Evolutionary conservation across 2,888 invertebrate genomes (phyloP), one percentile per base, ranked within the genome.

Genomic region (Drosophila parthenogenetica): DNA sequence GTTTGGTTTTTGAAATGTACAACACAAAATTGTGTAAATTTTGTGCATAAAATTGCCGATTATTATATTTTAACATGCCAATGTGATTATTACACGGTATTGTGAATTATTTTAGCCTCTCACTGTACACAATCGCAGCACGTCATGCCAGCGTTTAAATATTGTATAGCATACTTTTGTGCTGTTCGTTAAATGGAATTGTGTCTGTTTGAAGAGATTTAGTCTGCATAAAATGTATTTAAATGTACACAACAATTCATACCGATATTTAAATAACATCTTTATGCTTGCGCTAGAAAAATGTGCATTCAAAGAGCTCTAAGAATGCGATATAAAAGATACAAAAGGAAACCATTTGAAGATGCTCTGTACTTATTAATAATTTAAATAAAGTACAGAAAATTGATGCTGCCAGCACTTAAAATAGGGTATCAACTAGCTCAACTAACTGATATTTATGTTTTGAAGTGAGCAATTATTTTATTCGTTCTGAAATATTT

Each of bases 41-140:
- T 69, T 61, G 68, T 61, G 59, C 67, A 82, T 69, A 59, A 75
- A 64, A 73, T 70, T 40, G 46, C 22, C n/a, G 57, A 45, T 69
- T 74, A 79, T 81, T 70, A 67, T 63, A 71, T 73, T 77, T 60
- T 45, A 72, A 72, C 81, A 77, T 81, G 77, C 66, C 69, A 81
- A 71, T 67, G 61, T 50, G 61, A 51, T 54, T 67, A 69, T 74
- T 69, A 66, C 48, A 66, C 48, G 60, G 62, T 51, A 66, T 53
- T 57, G 40, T 63, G 50, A 64, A 65, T 62, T 66, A 71, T 62
- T 37, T 59, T 55, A 13, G 39, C 19, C 29, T 40, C 14, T 64
- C 17, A 53, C 45, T 42, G 40, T 53, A 32, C 5, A 17, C 64
- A 64, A 59, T 29, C 46, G 55, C 61, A 70, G 71, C 73, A 73